Evolutionary conservation across 2,888 invertebrate species (phyloP).

Genomic region (Melieria omissa): DNA sequence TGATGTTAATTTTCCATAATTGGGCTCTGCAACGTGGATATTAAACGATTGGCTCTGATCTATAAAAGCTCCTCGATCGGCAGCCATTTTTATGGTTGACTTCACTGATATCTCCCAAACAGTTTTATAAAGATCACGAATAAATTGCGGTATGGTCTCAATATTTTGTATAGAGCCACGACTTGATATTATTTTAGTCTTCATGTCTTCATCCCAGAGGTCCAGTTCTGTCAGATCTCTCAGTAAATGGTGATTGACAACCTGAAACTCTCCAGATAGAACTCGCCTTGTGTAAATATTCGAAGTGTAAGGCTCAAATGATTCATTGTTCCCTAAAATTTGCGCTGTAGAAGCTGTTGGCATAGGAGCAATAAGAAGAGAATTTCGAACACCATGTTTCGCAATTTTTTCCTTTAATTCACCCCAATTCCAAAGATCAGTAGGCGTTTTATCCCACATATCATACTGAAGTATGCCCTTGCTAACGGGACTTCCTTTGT

Average conservation of each 20-base stretch:
- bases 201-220: constrained; percentile 96
- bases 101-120: constrained; percentile 98
- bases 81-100: constrained; percentile 94
- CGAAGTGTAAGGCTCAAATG: constrained; percentile 97
- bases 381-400: constrained; percentile 91
- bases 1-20: constrained; percentile 92
- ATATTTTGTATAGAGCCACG: constrained; percentile 95
- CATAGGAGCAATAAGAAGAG: constrained; percentile 95
- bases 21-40: constrained; percentile 95
- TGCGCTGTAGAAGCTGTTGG: constrained; percentile 99
- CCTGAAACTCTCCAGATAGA: constrained; percentile 93
- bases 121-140: constrained; percentile 92
- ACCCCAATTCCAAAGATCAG: constrained; percentile 90
- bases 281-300: constrained; percentile 96
- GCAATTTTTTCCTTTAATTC: constrained; percentile 85
- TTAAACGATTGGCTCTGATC: constrained; percentile 99
- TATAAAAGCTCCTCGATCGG: constrained; percentile 96
- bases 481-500: constrained; percentile 91
- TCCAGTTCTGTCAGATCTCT: constrained; percentile 91
- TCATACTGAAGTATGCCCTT: constrained; percentile 96
- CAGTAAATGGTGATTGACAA: constrained; percentile 95
- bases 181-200: constrained; percentile 89
- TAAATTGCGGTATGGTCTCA: constrained; percentile 82
- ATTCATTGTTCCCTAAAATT: constrained; percentile 98
- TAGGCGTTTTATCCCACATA: constrained; percentile 94